Conservation (phyloP, 2,113 vertebrate genomes). For the Pteropus alecto region DNA sequence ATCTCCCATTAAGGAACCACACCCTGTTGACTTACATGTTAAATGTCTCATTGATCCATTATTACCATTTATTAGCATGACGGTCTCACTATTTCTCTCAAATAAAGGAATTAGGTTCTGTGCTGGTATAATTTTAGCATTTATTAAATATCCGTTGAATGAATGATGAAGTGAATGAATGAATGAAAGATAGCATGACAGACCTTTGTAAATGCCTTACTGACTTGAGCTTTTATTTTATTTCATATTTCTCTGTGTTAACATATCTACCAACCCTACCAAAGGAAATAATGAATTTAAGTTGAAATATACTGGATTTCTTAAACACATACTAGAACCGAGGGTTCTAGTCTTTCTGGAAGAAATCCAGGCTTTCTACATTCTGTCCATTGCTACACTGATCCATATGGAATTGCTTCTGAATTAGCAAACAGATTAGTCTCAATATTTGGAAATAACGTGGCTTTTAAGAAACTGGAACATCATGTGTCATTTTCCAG, state of each 20-base stretch:
- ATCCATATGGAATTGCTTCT: not conserved
- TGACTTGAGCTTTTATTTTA: not conserved
- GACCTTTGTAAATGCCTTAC: not conserved
- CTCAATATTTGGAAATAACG: not conserved
- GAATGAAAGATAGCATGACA: not conserved
- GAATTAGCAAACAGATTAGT: not conserved
- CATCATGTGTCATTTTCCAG: not conserved
- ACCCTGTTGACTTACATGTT: not conserved
- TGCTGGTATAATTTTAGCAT: not conserved
- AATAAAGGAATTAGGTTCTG: not conserved
- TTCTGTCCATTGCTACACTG: not conserved
- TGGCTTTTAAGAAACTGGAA: not conserved
- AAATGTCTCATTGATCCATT: not conserved
- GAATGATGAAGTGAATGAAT: not conserved
- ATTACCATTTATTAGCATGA: not conserved
- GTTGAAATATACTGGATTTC: not conserved
- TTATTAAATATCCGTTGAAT: not conserved
- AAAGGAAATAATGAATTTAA: not conserved
- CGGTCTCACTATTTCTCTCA: not conserved
- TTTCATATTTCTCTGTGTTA: not conserved
- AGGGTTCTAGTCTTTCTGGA: not conserved
- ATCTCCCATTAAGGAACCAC: too few relatives aligned
- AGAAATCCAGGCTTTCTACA: not conserved
- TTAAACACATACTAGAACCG: not conserved
- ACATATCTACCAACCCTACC: not conserved